phyloP scores from a whole-genome alignment of 2,888 invertebrate genomes.

The Sphecodes monilicornis region DNA sequence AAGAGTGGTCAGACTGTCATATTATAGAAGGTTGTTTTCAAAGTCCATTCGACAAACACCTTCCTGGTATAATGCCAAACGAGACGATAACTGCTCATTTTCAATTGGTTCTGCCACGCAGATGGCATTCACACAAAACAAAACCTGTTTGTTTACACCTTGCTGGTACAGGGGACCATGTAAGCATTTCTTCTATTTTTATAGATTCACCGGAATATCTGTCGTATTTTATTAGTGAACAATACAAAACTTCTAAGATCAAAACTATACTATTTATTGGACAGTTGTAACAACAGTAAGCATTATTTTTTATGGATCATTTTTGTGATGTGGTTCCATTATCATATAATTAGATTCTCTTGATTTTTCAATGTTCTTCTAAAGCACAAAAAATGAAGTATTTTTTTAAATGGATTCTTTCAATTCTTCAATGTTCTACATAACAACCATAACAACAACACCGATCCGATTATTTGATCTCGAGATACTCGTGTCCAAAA shows the following conservation, averaged over 20 bases:
- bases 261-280: not conserved
- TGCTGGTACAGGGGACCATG: constrained; percentile 99
- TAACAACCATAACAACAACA: not conserved
- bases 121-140: constrained; percentile 89
- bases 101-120: constrained; percentile 92
- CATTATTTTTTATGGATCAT: not conserved
- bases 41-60: constrained; percentile 92
- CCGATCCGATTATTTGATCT: not conserved
- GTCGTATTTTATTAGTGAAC: not conserved
- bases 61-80: constrained; percentile 95
- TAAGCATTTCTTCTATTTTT: constrained; percentile 84
- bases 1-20: constrained; percentile 90
- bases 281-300: not conserved
- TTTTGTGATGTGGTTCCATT: not conserved
- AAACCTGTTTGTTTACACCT: constrained; percentile 97
- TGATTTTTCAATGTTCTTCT: not conserved
- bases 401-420: too few relatives aligned
- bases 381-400: not conserved
- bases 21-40: constrained; percentile 94
- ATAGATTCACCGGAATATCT: not conserved
- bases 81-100: constrained; percentile 94
- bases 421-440: too few relatives aligned
- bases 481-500: not conserved
- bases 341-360: not conserved
- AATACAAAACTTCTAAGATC: not conserved